Percentiles rank a stretch among this genome's conserved stretches.
These are phyloP conservation scores for Dipus sagitta DNA, from an alignment of 2,797 vertebrate genomes.

Conservation along the genomic window DNA sequence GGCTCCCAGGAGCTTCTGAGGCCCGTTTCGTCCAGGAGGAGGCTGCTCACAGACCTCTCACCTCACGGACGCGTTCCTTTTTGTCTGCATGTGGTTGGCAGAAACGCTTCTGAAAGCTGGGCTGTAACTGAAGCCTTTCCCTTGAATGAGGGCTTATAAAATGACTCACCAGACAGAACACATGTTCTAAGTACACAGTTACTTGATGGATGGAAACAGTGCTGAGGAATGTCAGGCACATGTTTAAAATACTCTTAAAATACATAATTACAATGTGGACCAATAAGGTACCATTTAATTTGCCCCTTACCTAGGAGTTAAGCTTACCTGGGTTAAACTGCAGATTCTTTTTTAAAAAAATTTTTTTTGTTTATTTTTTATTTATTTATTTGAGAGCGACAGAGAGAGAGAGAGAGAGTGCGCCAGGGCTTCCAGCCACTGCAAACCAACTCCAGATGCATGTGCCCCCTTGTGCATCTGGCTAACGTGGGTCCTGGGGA, in stretches of 20 bases:
- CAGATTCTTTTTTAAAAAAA: no score
- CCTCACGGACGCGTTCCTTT: not conserved
- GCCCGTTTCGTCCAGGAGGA: not conserved
- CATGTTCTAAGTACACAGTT: constrained; percentile 75
- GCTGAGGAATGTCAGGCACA: constrained; percentile 70
- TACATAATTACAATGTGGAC: constrained; percentile 66
- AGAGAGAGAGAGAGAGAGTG: no score
- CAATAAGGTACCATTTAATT: constrained; percentile 69
- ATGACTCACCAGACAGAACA: constrained; percentile 70
- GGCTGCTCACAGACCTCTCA: not conserved
- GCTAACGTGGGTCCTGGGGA: no score
- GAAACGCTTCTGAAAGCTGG: constrained; percentile 69
- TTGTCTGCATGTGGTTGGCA: constrained; percentile 63
- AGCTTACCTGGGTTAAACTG: constrained; percentile 61
- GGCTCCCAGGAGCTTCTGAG: not conserved
- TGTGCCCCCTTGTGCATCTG: no score
- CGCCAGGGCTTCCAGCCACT: no score
- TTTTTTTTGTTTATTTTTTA: no score
- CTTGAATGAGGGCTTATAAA: constrained; percentile 74
- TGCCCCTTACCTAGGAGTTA: constrained; percentile 65
- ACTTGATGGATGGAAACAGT: constrained; percentile 69
- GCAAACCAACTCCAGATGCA: no score
- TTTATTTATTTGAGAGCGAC: no score
- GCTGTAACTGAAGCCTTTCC: constrained; percentile 66
- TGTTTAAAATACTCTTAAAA: constrained; percentile 80